phyloP scores from a whole-genome alignment of 2,888 invertebrate genomes.

The Leucophenga maculata region DNA sequence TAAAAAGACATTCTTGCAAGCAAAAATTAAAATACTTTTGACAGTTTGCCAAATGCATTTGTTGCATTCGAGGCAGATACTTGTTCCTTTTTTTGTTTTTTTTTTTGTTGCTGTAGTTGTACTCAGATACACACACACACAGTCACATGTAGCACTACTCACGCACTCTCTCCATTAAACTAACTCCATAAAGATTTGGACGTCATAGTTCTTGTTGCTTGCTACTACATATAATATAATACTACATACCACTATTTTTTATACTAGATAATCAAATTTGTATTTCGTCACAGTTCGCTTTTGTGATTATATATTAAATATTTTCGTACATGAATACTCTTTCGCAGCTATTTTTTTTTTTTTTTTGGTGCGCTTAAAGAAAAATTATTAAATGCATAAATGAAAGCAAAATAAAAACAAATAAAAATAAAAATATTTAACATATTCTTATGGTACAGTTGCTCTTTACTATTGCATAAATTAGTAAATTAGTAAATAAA shows the following conservation, averaged over 20 bases:
- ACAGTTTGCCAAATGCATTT: constrained; percentile 21
- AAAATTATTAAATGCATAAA: neutral
- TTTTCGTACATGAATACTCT: neutral
- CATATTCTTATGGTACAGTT: constrained; percentile 25
- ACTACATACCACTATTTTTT: too few species aligned
- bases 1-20: too few species aligned
- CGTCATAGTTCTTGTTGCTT: too few species aligned
- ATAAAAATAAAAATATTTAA: neutral
- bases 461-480: constrained; percentile 10
- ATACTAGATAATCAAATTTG: neutral
- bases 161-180: too few species aligned
- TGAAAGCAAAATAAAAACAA: neutral
- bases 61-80: constrained; percentile 11
- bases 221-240: too few species aligned
- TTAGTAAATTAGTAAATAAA: neutral
- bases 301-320: too few species aligned
- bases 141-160: too few species aligned
- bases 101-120: neutral
- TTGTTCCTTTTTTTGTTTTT: neutral
- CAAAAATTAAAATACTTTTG: neutral
- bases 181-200: too few species aligned
- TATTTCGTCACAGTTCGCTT: neutral
- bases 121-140: neutral
- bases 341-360: neutral
- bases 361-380: neutral